phyloP scores from a whole-genome alignment of 2,797 vertebrate genomes.

The Scyliorhinus canicula region DNA sequence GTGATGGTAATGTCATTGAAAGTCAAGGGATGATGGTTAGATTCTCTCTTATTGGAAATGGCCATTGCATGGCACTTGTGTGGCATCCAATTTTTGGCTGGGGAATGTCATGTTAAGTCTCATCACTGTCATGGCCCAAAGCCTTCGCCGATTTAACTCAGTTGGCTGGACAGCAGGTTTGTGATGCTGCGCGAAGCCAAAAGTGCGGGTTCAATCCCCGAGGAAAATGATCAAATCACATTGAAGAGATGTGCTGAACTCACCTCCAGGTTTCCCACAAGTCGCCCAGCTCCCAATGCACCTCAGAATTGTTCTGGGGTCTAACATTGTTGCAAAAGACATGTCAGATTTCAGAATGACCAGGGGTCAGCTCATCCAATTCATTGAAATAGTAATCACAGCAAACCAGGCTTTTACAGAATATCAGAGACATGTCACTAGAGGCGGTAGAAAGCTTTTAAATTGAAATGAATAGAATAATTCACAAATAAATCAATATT shows the following conservation, averaged over 20 bases:
- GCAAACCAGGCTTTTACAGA: not conserved
- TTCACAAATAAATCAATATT: conserved; percentile 6
- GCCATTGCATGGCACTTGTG: too few relatives aligned
- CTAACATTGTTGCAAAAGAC: not conserved
- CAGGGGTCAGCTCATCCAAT: not conserved
- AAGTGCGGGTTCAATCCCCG: too few relatives aligned
- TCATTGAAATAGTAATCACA: not conserved
- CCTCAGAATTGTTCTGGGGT: not conserved
- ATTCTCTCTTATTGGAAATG: too few relatives aligned
- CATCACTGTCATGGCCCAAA: too few relatives aligned
- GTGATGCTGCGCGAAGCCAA: too few relatives aligned
- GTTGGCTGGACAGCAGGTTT: too few relatives aligned
- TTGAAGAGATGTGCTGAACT: not conserved
- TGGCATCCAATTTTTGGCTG: too few relatives aligned
- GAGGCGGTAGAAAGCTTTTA: not conserved
- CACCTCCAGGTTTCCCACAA: not conserved
- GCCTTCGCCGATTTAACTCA: too few relatives aligned
- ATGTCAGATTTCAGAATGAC: not conserved
- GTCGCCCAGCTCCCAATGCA: not conserved
- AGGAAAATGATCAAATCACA: too few relatives aligned
- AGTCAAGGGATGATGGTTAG: too few relatives aligned
- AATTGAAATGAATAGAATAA: not conserved
- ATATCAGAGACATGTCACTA: not conserved
- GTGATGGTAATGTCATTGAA: too few relatives aligned
- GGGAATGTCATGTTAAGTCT: too few relatives aligned